Percentiles rank a stretch among this genome's conserved stretches.
Conservation (phyloP, 2,113 vertebrate species). For the Antennarius striatus region DNA sequence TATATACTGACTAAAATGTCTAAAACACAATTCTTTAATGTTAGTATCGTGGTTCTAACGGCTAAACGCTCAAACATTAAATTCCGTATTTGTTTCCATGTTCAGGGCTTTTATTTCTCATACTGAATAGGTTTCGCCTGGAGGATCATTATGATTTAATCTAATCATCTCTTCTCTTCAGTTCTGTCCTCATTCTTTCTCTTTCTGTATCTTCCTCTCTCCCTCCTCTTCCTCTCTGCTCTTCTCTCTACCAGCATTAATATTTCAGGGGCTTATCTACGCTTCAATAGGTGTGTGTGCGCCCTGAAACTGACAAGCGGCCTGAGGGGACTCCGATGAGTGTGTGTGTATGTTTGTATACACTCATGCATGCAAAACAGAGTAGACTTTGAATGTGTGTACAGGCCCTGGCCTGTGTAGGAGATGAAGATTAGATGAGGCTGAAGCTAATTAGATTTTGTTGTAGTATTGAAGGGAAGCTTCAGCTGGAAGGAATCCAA, state of each 20-base stretch:
- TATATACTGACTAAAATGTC: too few relatives aligned
- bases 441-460: slow-evolving; percentile 1
- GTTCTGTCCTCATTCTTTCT: slow-evolving; percentile 12
- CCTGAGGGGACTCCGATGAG: slow-evolving; percentile 23
- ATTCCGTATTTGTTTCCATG: too few relatives aligned
- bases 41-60: too few relatives aligned
- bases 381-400: slow-evolving; percentile 19
- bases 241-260: slow-evolving; percentile 49
- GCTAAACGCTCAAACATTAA: too few relatives aligned
- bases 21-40: too few relatives aligned
- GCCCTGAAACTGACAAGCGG: slow-evolving; percentile 53
- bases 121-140: too few relatives aligned
- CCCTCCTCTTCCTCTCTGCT: slow-evolving; percentile 4
- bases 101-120: too few relatives aligned
- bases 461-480: background rate
- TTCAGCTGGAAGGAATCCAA: slow-evolving; percentile 2
- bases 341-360: slow-evolving; percentile 1
- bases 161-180: background rate
- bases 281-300: slow-evolving; percentile 64
- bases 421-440: slow-evolving; percentile 8
- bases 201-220: slow-evolving; percentile 6
- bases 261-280: slow-evolving; percentile 72
- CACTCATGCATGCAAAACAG: slow-evolving; percentile 4
- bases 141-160: slow-evolving; percentile 11
- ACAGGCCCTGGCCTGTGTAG: background rate